A percentile compares a stretch with the other conserved stretches of the same genome.
Conservation (phyloP, 2,113 vertebrate genomes). For the Gavia stellata region DNA sequence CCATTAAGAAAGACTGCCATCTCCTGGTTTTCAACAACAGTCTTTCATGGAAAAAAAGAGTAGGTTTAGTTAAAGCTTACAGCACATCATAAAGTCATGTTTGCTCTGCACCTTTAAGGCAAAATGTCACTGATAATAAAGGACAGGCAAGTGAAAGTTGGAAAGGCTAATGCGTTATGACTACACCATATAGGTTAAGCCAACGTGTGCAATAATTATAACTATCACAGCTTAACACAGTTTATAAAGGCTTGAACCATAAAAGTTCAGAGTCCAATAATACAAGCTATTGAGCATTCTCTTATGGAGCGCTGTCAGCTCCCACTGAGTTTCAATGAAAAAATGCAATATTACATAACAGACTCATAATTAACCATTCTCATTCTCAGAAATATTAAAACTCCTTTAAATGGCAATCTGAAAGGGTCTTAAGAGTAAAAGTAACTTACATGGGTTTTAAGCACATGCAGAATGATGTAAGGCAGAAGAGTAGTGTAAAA, state of each 20-base stretch:
- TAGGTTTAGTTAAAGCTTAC: conserved; percentile 5
- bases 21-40: conserved; percentile 41
- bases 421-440: neutral
- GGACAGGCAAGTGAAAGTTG: neutral
- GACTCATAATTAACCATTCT: neutral
- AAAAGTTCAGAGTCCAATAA: neutral
- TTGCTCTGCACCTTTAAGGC: conserved; percentile 49
- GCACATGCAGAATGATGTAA: neutral
- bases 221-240: conserved; percentile 20
- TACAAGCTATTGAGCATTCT: neutral
- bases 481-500: neutral
- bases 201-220: conserved; percentile 34
- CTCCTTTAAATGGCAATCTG: neutral
- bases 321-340: neutral
- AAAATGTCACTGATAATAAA: conserved; percentile 65
- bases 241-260: conserved; percentile 20
- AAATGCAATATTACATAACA: neutral
- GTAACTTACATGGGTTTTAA: neutral
- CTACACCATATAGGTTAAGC: conserved; percentile 3
- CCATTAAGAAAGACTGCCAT: conserved; percentile 70
- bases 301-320: neutral
- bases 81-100: conserved; percentile 21
- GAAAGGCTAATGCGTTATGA: conserved; percentile 41
- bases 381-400: neutral
- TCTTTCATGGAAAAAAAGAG: neutral